A percentile compares a stretch with the other conserved stretches of the same genome.
Evolutionary conservation across 2,113 vertebrate species (phyloP).

Genomic region (Smithornis capensis): DNA sequence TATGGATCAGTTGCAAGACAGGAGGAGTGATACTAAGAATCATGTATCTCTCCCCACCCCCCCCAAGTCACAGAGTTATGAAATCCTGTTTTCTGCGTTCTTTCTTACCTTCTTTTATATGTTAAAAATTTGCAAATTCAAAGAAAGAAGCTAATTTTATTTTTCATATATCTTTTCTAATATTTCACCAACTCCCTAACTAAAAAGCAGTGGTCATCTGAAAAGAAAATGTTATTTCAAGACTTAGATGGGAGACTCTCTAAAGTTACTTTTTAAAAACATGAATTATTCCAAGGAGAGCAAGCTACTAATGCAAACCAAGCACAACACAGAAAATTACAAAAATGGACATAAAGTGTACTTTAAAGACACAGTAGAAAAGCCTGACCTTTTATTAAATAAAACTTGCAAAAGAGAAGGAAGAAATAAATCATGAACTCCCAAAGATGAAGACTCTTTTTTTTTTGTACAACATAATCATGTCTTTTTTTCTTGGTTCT

Average conservation of each 20-base stretch:
- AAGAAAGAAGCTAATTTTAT: background rate
- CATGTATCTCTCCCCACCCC: fast-evolving
- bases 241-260: background rate
- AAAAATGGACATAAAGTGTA: background rate
- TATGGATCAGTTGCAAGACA: background rate
- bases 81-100: background rate
- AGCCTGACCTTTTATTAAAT: background rate
- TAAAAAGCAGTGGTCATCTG: background rate
- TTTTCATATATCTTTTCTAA: background rate
- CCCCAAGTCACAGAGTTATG: background rate
- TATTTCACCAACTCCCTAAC: background rate
- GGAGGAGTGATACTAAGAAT: background rate
- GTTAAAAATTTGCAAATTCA: background rate
- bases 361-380: background rate
- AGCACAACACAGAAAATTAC: background rate
- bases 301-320: background rate
- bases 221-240: background rate
- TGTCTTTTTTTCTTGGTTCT: background rate
- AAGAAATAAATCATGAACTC: background rate
- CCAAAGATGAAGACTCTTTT: background rate
- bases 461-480: background rate
- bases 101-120: background rate
- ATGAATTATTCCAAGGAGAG: background rate
- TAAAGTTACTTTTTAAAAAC: background rate
- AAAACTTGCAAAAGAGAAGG: background rate